Base-by-base conservation (phyloP, 1,140 invertebrate genomes). In the Portunus trituberculatus region DNA sequence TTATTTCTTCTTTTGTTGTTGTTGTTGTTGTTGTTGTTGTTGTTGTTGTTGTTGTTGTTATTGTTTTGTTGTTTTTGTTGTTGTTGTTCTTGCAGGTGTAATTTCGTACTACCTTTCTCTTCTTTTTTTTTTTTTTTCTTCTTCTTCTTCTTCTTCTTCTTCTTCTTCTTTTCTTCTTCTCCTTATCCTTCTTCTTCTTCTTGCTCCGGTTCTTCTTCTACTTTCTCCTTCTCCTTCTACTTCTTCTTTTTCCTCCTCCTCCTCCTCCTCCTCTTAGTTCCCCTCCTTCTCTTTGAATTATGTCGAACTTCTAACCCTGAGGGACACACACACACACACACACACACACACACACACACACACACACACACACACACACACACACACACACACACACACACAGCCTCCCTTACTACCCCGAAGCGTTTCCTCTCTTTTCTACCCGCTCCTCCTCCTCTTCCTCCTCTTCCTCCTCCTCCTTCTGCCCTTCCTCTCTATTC, bases 291-390 rank as follows among this genome's bases (percentile, higher is more conserved):
- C 14, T 52, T 48, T 8, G 20, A 67, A 91, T n/a, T n/a, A 28
- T 52, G 25, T 59, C 28, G 20, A 52, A 48, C 45, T 28, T 59
- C n/a, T 32, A 91, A 20, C 28, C 25, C 16, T 46, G 39, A 45
- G 32, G 46, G 4, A 45, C 89, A 46, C 14, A 91, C 89, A 91
- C 89, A 91, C 32, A 46, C 89, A 91, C 89, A 91, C 90, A 91
- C 90, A 91, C 90, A 48, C 90, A 91, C 90, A 91, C 90, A 91
- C 90, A 59, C 52, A 91, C 90, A 91, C 90, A 91, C 28, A 48
- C 52, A 91, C 90, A 91, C 90, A 91, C 46, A 52, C 90, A 91
- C 90, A 91, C 90, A 91, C 90, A 91, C 89, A 48, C 90, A 91
- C 90, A 91, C 90, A 91, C 90, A 59, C 52, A 91, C 90, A 91